phyloP scores from a whole-genome alignment of 2,113 vertebrate species.

The Malaclemys terrapin region DNA sequence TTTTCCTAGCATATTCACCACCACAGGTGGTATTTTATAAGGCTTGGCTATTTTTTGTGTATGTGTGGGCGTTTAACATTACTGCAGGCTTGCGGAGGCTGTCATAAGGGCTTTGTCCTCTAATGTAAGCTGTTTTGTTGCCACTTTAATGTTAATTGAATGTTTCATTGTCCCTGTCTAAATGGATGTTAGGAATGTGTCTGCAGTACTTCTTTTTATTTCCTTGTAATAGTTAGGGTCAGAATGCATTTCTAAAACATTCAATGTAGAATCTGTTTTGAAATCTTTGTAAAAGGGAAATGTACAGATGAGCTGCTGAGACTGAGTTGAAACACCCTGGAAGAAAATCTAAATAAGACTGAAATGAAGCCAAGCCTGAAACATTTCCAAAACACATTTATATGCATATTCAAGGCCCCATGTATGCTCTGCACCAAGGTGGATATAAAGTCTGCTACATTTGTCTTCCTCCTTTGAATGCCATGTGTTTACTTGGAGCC shows the following conservation, averaged over 20 bases:
- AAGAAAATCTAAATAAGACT: constrained; percentile 58
- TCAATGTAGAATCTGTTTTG: constrained; percentile 33
- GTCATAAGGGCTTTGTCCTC: constrained; percentile 62
- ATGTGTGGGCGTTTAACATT: constrained; percentile 37
- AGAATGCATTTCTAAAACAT: constrained; percentile 59
- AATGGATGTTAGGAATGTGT: constrained; percentile 48
- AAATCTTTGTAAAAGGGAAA: constrained; percentile 59
- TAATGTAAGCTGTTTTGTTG: constrained; percentile 18
- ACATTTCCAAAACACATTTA: constrained; percentile 52
- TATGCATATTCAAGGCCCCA: constrained; percentile 33
- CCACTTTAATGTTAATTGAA: constrained; percentile 69
- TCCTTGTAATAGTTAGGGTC: constrained; percentile 30
- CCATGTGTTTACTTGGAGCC: constrained; percentile 48
- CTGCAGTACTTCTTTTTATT: constrained; percentile 43
- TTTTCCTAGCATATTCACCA: constrained; percentile 17
- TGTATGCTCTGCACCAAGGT: constrained; percentile 12
- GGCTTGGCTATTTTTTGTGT: constrained; percentile 30
- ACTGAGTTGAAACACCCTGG: constrained; percentile 52
- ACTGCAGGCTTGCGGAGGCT: constrained; percentile 25
- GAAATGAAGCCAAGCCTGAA: constrained; percentile 54
- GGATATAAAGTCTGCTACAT: constrained; percentile 40
- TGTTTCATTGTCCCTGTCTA: constrained; percentile 70
- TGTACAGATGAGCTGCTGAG: constrained; percentile 42
- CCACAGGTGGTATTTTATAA: constrained; percentile 61
- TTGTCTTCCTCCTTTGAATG: constrained; percentile 25